These are phyloP conservation scores for Tribolium castaneum DNA, from an alignment of 1,140 invertebrate genomes.

Conservation along the genomic window DNA sequence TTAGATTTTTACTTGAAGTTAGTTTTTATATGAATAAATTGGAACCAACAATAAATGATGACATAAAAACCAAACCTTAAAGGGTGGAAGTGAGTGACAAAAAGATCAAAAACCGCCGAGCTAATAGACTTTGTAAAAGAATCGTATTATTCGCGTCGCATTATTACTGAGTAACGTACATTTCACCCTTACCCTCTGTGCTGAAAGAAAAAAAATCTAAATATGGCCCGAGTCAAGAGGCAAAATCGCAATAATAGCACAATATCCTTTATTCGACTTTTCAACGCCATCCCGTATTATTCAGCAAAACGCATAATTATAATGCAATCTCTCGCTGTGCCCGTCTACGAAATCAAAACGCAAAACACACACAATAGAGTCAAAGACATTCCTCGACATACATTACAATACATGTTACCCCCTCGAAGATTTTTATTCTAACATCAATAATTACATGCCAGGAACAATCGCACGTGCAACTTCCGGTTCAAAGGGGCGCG, in stretches of 20 bases:
- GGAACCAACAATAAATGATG: too few relatives aligned
- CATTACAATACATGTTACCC: constrained; percentile 53
- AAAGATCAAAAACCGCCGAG: too few relatives aligned
- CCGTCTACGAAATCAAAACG: constrained; percentile 47
- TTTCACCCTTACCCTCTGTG: background rate
- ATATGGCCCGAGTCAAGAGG: background rate
- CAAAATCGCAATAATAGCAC: constrained; percentile 36
- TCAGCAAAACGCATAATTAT: constrained; percentile 50
- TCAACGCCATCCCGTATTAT: constrained; percentile 30
- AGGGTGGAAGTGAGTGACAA: too few relatives aligned
- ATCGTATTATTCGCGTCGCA: background rate
- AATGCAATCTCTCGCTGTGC: constrained; percentile 47
- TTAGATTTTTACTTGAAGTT: too few relatives aligned
- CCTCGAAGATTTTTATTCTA: constrained; percentile 43
- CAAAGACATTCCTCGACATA: constrained; percentile 35
- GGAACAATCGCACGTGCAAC: constrained; percentile 51
- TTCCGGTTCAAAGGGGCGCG: constrained; percentile 52
- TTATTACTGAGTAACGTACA: background rate
- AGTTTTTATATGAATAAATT: too few relatives aligned
- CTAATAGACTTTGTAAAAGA: background rate
- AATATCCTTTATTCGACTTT: constrained; percentile 39
- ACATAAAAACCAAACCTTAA: too few relatives aligned
- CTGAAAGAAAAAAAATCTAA: background rate
- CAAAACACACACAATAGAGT: constrained; percentile 38
- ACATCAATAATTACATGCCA: constrained; percentile 50